phyloP scores from a whole-genome alignment of 2,113 vertebrate genomes.

The Bos indicus region DNA sequence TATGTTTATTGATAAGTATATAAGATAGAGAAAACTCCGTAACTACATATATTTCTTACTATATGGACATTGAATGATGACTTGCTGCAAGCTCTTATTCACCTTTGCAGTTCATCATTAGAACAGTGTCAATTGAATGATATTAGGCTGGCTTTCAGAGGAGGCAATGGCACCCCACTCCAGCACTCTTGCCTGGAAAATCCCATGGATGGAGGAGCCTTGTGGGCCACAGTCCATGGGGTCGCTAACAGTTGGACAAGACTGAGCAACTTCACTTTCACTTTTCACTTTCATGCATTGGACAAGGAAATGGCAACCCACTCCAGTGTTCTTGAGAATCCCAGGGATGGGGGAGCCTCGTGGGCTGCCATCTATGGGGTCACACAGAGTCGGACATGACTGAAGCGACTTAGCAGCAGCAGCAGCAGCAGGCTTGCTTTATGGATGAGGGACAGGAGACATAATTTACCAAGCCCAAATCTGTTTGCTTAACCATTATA shows the following conservation, averaged over 20 bases:
- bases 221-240: no score
- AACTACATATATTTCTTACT: background rate
- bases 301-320: no score
- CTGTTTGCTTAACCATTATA: background rate
- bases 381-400: fast-evolving
- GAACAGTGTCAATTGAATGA: background rate
- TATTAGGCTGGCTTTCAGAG: background rate
- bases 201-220: no score
- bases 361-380: no score
- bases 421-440: background rate
- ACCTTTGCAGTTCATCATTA: background rate
- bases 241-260: no score
- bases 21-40: background rate
- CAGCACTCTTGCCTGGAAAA: no score
- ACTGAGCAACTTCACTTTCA: no score
- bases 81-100: background rate
- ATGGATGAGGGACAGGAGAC: background rate
- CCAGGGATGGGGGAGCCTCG: no score
- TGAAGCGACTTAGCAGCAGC: no score
- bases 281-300: no score
- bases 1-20: background rate
- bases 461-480: background rate
- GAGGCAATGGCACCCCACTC: no score
- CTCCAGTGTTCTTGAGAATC: no score
- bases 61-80: background rate